Base-by-base conservation (phyloP, 2,888 invertebrate species). In the Drosophila meridionalis region DNA sequence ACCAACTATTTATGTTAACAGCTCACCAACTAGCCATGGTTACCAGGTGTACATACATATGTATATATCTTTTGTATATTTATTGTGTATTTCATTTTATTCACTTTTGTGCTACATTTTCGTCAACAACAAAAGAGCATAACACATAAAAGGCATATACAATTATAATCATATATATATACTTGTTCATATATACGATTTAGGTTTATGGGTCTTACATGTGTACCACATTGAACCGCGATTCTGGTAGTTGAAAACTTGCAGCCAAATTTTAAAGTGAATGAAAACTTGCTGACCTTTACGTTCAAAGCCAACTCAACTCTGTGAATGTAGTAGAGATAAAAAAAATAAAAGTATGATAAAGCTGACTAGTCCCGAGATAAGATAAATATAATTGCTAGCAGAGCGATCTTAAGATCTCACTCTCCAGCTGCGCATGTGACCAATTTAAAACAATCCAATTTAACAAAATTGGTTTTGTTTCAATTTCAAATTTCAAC, bases 271-370 rank as follows among this genome's bases (percentile, higher is more conserved):
- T 38, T 56, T n/a, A n/a, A 68, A 9, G 14, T 65, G 48, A 30
- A 48, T 64, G 28, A 70, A 82, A 82, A 87, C 84, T 74, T 61
- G 87, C 83, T 85, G 87, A 85, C 84, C 84, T 85, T 85, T 84
- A 84, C 80, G 78, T 11, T 60, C 30, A 45, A 52, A 55, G 28
- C 70, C 75, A 87, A 73, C 72, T 26, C 34, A 84, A 73, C 78
- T 36, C 30, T 82, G 50, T 69, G 69, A 72, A 76, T 79, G 81
- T 58, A 61, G 71, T 80, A 62, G 57, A 42, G 42, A 42, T 42
- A 42, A n/a, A 65, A 77, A 62, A 57, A 71, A 42, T 56, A 20
- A 64, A 61, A 36, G 40, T n/a, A 45, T 45, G 45, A 64, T 60
- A 38, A 28, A 43, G n/a, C 38, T 45, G 30, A 20, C 20, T 20